Percentiles rank a stretch among this genome's conserved stretches.
Conservation (phyloP, 2,113 vertebrate species). For the Bubalus kerabau region DNA sequence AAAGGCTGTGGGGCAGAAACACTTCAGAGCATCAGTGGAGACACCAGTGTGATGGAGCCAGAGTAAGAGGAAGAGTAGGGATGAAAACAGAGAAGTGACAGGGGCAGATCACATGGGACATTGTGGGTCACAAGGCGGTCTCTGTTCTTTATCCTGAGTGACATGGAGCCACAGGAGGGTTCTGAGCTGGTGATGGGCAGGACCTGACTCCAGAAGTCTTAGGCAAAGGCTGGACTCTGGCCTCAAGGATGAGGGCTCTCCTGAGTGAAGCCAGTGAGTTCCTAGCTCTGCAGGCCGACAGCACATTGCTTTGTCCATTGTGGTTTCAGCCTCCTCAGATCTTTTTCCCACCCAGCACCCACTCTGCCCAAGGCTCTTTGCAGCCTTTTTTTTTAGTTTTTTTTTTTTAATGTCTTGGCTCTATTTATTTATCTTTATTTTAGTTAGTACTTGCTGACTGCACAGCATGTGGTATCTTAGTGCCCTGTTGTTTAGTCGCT, state of each 20-base stretch:
- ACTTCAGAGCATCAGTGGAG: accelerated
- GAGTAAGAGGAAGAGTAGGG: background rate
- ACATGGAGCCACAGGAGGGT: background rate
- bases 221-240: background rate
- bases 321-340: background rate
- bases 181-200: background rate
- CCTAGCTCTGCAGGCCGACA: too few relatives aligned
- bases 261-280: accelerated
- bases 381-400: background rate
- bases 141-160: background rate
- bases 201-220: background rate
- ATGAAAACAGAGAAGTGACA: background rate
- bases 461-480: background rate
- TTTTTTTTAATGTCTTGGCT: background rate
- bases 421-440: background rate
- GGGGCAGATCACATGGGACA: accelerated
- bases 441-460: background rate
- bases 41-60: background rate
- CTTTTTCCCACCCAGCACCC: background rate
- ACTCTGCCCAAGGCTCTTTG: background rate
- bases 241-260: background rate
- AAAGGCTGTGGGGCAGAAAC: background rate
- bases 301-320: accelerated
- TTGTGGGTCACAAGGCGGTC: background rate
- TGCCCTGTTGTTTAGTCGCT: background rate